phyloP scores from a whole-genome alignment of 1,140 invertebrate species.

The Charaxes varanes region DNA sequence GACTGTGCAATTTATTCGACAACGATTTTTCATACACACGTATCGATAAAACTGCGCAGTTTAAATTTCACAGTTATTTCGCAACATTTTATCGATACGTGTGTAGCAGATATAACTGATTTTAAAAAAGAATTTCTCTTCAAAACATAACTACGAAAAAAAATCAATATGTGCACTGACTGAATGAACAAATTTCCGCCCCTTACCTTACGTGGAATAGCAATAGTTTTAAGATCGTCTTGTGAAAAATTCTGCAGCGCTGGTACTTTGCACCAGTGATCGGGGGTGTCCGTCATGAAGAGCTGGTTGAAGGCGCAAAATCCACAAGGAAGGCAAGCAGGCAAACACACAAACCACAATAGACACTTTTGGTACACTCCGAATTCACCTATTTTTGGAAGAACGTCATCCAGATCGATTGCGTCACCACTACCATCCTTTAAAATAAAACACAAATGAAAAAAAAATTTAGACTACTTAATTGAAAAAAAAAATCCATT shows the following conservation, averaged over 20 bases:
- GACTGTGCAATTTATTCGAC: no score
- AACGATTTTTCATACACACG: no score
- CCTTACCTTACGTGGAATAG: constrained; percentile 77
- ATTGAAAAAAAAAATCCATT: no score
- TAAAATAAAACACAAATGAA: constrained; percentile 19
- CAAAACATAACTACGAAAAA: no score
- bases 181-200: no score
- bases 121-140: no score
- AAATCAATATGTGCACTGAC: no score
- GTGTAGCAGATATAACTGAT: no score
- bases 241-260: constrained; percentile 75
- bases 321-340: constrained; percentile 90
- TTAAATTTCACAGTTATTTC: no score
- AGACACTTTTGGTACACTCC: constrained; percentile 90
- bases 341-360: constrained; percentile 89
- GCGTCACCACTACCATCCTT: constrained; percentile 49
- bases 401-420: constrained; percentile 86
- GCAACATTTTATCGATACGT: no score
- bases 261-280: constrained; percentile 87
- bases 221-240: constrained; percentile 77
- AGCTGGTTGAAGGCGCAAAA: constrained; percentile 94
- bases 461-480: no score
- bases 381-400: constrained; percentile 90
- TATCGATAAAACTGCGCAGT: no score
- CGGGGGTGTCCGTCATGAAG: constrained; percentile 88